These are phyloP conservation scores for Cryptops parisi DNA, from an alignment of 2,888 invertebrate species.

Conservation along the genomic window DNA sequence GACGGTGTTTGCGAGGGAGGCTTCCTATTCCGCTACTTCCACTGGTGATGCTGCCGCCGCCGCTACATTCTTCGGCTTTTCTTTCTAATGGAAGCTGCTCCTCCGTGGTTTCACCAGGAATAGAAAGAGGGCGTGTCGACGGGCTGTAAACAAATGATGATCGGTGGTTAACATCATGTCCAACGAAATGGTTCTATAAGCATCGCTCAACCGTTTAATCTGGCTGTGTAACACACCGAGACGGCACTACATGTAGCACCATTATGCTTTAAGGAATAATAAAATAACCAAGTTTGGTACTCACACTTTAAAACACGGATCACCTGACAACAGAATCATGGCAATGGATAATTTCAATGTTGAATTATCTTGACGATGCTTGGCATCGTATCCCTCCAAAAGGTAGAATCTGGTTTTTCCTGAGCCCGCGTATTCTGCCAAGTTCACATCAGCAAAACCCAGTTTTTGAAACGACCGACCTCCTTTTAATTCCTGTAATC, in stretches of 20 bases:
- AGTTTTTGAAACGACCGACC: constrained; percentile 86
- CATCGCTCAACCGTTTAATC: no score
- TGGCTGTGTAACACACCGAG: no score
- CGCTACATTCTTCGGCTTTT: constrained; percentile 21
- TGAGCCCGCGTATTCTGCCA: constrained; percentile 91
- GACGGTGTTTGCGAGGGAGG: constrained; percentile 41
- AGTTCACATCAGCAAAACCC: constrained; percentile 93
- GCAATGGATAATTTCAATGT: constrained; percentile 78
- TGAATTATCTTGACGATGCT: constrained; percentile 90
- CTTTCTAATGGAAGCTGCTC: constrained; percentile 25
- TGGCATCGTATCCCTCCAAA: constrained; percentile 81
- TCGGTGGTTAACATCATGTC: not conserved
- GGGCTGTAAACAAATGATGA: constrained; percentile 1
- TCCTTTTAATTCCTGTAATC: constrained; percentile 50
- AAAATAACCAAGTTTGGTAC: constrained; percentile 30
- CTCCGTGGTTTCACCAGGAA: constrained; percentile 29
- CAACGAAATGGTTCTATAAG: no score
- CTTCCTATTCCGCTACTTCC: constrained; percentile 76
- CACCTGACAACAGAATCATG: constrained; percentile 89
- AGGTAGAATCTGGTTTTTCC: constrained; percentile 76
- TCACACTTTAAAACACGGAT: constrained; percentile 96
- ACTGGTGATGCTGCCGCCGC: constrained; percentile 27
- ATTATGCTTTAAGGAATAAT: not conserved
- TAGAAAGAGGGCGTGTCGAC: constrained; percentile 28
- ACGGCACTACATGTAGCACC: not conserved